Conservation (phyloP, 2,888 invertebrate genomes). For the Melangyna quadrimaculata region DNA sequence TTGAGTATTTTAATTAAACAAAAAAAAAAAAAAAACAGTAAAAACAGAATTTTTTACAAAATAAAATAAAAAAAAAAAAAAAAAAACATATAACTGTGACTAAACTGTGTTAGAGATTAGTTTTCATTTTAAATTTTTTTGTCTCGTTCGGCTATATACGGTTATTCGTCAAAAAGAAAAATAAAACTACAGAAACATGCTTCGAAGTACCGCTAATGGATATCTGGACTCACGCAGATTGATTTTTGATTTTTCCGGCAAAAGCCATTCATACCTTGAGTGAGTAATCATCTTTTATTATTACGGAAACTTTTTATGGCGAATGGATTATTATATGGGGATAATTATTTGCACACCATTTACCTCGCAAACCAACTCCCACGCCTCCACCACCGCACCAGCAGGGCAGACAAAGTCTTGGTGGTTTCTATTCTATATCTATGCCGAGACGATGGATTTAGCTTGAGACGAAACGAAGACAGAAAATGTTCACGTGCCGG, state of each 20-base stretch:
- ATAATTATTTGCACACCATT: slow-evolving; percentile 42
- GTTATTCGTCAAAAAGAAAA: slow-evolving; percentile 27
- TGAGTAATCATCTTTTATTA: slow-evolving; percentile 74
- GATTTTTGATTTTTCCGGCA: slow-evolving; percentile 80
- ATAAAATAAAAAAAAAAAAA: slow-evolving; percentile 12
- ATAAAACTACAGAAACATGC: slow-evolving; percentile 44
- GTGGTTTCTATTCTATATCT: neutral
- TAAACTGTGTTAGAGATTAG: slow-evolving; percentile 51
- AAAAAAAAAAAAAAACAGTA: neutral
- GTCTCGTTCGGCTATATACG: slow-evolving; percentile 60
- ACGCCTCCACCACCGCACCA: neutral
- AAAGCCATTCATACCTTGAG: slow-evolving; percentile 79
- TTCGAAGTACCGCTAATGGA: slow-evolving; percentile 74
- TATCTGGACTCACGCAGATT: slow-evolving; percentile 79
- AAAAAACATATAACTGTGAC: slow-evolving; percentile 39
- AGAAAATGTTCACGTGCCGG: slow-evolving; percentile 25
- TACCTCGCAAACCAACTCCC: neutral
- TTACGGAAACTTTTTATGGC: neutral
- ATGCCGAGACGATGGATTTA: neutral
- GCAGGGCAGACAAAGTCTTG: neutral
- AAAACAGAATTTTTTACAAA: no score
- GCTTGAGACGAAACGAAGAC: slow-evolving; percentile 1
- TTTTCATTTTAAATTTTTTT: slow-evolving; percentile 41
- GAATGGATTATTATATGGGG: slow-evolving; percentile 3
- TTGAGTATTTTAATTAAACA: slow-evolving; percentile 35